A percentile compares a stretch with the other conserved stretches of the same genome.
Evolutionary conservation across 1,140 invertebrate species (phyloP).

Genomic region (Drosophila ercepeae): DNA sequence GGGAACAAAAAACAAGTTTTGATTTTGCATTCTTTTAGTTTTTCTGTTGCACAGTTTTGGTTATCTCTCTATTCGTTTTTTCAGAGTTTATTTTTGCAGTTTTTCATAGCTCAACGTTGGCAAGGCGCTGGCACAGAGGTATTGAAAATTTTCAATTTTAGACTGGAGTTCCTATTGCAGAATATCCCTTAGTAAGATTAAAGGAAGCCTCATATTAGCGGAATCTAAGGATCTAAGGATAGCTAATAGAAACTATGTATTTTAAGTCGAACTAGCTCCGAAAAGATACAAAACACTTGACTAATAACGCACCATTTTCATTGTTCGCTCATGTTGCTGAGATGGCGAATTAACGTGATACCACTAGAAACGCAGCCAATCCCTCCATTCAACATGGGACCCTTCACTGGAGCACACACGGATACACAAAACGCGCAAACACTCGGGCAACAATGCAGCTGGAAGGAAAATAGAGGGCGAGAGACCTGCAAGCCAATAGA

Average conservation of each 20-base stretch:
- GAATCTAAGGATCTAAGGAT: too few species aligned
- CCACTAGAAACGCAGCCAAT: slow-evolving; percentile 27
- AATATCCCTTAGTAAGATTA: not conserved
- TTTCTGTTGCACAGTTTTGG: slow-evolving; percentile 16
- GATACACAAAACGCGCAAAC: not conserved
- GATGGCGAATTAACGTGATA: slow-evolving; percentile 29
- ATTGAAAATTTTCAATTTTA: slow-evolving; percentile 9
- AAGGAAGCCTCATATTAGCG: too few species aligned
- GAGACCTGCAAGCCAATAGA: slow-evolving; percentile 20
- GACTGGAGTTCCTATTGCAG: not conserved
- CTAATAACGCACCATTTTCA: slow-evolving; percentile 16
- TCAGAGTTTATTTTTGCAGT: slow-evolving; percentile 11
- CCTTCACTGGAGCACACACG: slow-evolving; percentile 4
- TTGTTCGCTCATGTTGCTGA: too few species aligned
- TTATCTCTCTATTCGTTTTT: slow-evolving; percentile 1
- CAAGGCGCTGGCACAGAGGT: slow-evolving; percentile 3
- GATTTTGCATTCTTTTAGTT: slow-evolving; percentile 43
- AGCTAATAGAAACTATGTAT: too few species aligned
- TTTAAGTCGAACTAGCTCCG: too few species aligned
- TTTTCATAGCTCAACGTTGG: slow-evolving; percentile 22
- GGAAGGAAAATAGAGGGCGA: not conserved
- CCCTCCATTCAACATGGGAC: slow-evolving; percentile 20
- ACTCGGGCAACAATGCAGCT: slow-evolving; percentile 7
- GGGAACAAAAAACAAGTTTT: slow-evolving; percentile 41
- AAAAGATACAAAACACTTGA: slow-evolving; percentile 26